Evolutionary conservation across 2,888 invertebrate genomes (phyloP).

Genomic region (Anodontia alba): DNA sequence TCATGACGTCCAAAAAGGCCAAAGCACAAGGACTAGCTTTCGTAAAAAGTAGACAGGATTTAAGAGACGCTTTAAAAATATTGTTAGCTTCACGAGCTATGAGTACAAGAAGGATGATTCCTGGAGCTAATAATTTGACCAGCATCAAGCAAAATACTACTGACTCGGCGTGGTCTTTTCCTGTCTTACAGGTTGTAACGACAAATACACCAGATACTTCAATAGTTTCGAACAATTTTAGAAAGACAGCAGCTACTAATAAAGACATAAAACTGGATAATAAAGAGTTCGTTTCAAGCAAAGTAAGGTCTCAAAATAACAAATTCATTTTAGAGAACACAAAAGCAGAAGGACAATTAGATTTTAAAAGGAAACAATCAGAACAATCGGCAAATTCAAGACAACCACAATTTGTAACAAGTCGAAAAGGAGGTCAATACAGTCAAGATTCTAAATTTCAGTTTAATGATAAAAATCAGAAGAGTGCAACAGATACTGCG

Average conservation of each 20-base stretch:
- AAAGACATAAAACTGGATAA: neutral
- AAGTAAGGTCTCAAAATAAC: neutral
- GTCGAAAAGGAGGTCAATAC: too few relatives aligned
- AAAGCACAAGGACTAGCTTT: slow-evolving; percentile 4
- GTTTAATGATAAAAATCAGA: too few relatives aligned
- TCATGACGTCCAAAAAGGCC: neutral
- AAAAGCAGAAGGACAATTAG: neutral
- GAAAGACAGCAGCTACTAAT: neutral
- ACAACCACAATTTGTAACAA: too few relatives aligned
- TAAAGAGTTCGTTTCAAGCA: neutral
- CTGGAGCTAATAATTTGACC: too few relatives aligned
- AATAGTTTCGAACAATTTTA: neutral
- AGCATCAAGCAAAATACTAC: too few relatives aligned
- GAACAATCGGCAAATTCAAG: too few relatives aligned
- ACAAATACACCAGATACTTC: neutral
- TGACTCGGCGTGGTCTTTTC: too few relatives aligned
- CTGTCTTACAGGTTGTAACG: neutral
- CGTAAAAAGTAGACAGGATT: slow-evolving; percentile 4
- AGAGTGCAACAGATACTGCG: too few relatives aligned
- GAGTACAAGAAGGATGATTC: neutral
- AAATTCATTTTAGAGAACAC: neutral
- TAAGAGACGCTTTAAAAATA: neutral
- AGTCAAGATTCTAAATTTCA: too few relatives aligned
- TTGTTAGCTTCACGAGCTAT: neutral
- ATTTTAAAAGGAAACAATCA: too few relatives aligned